Base-by-base conservation (phyloP, 2,888 invertebrate genomes). In the Leptinotarsa tumamoca region DNA sequence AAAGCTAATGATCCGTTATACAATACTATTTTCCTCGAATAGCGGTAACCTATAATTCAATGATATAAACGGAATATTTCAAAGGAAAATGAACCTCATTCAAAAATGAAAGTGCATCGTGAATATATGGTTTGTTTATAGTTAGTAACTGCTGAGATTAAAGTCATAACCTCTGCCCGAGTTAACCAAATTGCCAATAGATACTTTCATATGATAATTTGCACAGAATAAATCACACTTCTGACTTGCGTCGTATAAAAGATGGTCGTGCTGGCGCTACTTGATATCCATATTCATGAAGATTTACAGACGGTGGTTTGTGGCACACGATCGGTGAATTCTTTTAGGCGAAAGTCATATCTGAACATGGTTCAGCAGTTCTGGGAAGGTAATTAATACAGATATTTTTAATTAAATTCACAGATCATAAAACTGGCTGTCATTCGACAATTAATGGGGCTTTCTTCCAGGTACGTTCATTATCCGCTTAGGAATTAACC, bases 241-340 rank as follows among this genome's bases (percentile, higher is more conserved):
- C 43, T 63, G 63, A 63, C 33, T 18, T n/a, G n/a, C 63, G 14
- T 33, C 33, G 63, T 63, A 63, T 63, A n/a, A 27, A 33, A 33
- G 63, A 63, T 63, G 63, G 27, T 43, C 63, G 63, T 43, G 63
- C 18, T 43, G 63, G 33, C 63, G 43, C 43, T 63, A 63, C 52
- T 52, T 52, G n/a, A 63, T 63, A 63, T 63, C 63, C 63, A 63
- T 63, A 63, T 63, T 63, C 63, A 63, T 63, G 63, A 63, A 63
- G 63, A 63, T 63, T 63, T 63, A 63, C 63, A 63, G 14, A 33
- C 43, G 43, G 13, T 63, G 63, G 63, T 63, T 63, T 63, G 33
- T 63, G 63, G 63, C 63, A 63, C 63, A 63, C 63, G 63, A 33
- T 63, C 15, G 15, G n/a, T 63, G 63, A 63, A 63, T 63, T 43